Conservation (phyloP, 2,888 invertebrate genomes). For the Macropis europaea region DNA sequence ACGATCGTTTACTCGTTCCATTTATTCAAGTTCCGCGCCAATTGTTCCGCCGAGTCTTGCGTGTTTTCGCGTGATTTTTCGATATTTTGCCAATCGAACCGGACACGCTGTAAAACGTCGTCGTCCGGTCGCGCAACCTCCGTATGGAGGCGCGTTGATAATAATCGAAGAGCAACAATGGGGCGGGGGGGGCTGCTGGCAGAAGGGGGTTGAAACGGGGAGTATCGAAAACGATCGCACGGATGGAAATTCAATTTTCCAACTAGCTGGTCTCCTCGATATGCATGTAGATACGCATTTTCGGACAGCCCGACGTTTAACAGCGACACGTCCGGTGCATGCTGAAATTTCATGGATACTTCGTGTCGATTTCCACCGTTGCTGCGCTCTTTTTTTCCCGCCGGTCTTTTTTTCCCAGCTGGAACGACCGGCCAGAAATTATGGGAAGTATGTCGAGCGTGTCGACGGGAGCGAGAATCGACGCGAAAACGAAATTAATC, state of each 20-base stretch:
- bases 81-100: conserved; percentile 21
- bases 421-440: neutral
- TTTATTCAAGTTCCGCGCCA: neutral
- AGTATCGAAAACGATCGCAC: conserved; percentile 56
- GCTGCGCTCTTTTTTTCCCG: neutral
- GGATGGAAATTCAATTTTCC: conserved; percentile 61
- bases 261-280: conserved; percentile 37
- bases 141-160: conserved; percentile 12
- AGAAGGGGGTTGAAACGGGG: conserved; percentile 51
- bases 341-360: conserved; percentile 36
- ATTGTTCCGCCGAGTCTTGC: neutral
- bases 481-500: too few relatives aligned
- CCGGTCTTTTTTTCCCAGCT: too few relatives aligned
- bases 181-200: neutral
- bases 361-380: conserved; percentile 6
- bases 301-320: conserved; percentile 40
- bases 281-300: conserved; percentile 38
- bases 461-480: neutral
- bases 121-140: conserved; percentile 18
- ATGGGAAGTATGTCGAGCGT: neutral
- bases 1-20: too few relatives aligned
- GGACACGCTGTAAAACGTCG: conserved; percentile 3
- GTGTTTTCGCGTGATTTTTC: neutral
- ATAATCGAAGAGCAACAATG: conserved; percentile 19
- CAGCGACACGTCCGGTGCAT: conserved; percentile 29